These are phyloP conservation scores for Platypus cylindrus DNA, from an alignment of 2,888 invertebrate species.

Conservation along the genomic window DNA sequence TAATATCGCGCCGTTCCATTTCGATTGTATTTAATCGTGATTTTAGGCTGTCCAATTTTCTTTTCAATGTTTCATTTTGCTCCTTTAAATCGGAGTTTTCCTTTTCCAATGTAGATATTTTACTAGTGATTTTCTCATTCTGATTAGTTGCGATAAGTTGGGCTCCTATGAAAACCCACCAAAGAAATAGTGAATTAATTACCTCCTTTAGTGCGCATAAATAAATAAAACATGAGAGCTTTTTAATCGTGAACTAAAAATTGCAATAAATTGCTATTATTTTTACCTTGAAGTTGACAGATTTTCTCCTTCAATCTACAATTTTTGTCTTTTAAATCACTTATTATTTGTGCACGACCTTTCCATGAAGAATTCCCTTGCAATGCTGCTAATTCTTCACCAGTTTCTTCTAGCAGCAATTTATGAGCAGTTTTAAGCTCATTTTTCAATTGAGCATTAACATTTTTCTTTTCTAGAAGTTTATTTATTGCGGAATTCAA, in stretches of 20 bases:
- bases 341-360: constrained; percentile 65
- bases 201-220: too few relatives aligned
- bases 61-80: constrained; percentile 46
- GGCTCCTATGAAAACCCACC: too few relatives aligned
- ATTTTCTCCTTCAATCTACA: constrained; percentile 53
- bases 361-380: constrained; percentile 55
- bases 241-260: too few relatives aligned
- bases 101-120: constrained; percentile 36
- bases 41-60: constrained; percentile 51
- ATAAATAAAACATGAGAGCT: too few relatives aligned
- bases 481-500: constrained; percentile 46
- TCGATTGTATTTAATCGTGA: constrained; percentile 58
- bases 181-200: too few relatives aligned
- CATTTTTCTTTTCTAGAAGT: constrained; percentile 56
- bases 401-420: constrained; percentile 61
- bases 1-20: constrained; percentile 45
- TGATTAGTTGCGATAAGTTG: too few relatives aligned
- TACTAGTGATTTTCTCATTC: constrained; percentile 8
- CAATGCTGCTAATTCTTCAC: constrained; percentile 54
- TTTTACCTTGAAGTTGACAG: constrained; percentile 17
- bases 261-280: neutral
- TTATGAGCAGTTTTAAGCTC: constrained; percentile 61
- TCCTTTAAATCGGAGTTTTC: constrained; percentile 43
- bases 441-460: constrained; percentile 53
- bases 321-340: constrained; percentile 54